A percentile compares a stretch with the other conserved stretches of the same genome.
These are phyloP conservation scores for Euzophera pinguis DNA, from an alignment of 2,888 invertebrate genomes.

Conservation along the genomic window DNA sequence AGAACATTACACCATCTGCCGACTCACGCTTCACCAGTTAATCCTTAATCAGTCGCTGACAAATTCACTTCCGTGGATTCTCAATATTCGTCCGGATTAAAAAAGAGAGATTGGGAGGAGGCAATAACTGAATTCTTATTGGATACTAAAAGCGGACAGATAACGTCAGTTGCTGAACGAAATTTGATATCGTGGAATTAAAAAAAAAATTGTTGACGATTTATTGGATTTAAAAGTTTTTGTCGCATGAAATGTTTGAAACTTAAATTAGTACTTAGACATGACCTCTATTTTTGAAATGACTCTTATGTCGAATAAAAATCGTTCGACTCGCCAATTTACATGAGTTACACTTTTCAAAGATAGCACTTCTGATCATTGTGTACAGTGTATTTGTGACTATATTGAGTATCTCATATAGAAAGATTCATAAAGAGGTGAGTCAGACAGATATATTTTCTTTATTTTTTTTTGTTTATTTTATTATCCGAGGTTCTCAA, in stretches of 20 bases:
- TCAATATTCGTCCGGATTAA: constrained; percentile 23
- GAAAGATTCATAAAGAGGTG: no score
- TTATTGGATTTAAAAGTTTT: constrained; percentile 12
- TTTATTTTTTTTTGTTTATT: no score
- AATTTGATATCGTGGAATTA: constrained; percentile 16
- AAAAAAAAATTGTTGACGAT: constrained; percentile 6
- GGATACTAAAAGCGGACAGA: constrained; percentile 27
- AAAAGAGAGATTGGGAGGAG: constrained; percentile 22
- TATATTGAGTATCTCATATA: no score
- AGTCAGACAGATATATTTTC: no score
- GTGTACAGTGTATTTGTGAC: no score
- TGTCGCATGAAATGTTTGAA: background rate
- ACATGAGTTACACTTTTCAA: no score
- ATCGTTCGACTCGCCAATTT: no score
- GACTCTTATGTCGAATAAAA: no score
- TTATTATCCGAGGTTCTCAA: no score
- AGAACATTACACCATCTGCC: background rate
- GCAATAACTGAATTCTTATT: constrained; percentile 33
- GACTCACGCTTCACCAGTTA: background rate
- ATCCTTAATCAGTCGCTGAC: constrained; percentile 26
- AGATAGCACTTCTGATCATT: no score
- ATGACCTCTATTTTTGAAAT: no score
- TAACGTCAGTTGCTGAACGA: constrained; percentile 17
- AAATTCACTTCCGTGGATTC: constrained; percentile 27
- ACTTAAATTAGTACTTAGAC: no score